Evolutionary conservation across 2,888 invertebrate genomes (phyloP).

Genomic region (Argyresthia albistria): DNA sequence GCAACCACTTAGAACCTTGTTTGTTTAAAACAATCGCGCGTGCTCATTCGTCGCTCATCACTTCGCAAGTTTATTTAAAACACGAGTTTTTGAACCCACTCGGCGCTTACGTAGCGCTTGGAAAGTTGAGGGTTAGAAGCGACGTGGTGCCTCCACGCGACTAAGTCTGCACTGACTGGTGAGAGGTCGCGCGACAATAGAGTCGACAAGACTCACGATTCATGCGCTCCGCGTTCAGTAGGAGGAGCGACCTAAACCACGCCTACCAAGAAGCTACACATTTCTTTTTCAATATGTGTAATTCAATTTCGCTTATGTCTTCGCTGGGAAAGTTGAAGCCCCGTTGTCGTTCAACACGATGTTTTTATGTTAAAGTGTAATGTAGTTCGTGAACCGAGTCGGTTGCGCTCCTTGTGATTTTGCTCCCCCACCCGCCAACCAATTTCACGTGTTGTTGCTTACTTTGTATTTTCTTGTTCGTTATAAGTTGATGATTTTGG

Average conservation of each 20-base stretch:
- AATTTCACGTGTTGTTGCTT: constrained; percentile 62
- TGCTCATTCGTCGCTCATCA: constrained; percentile 26
- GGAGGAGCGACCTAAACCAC: constrained; percentile 63
- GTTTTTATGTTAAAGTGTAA: constrained; percentile 72
- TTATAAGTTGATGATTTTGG: background rate
- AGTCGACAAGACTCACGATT: constrained; percentile 21
- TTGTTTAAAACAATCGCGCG: constrained; percentile 29
- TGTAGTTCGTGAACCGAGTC: constrained; percentile 66
- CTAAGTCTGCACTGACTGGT: constrained; percentile 8
- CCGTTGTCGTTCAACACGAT: constrained; percentile 71
- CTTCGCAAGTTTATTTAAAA: constrained; percentile 20
- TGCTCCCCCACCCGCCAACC: constrained; percentile 37
- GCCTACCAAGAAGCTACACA: constrained; percentile 71
- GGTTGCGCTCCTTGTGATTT: constrained; percentile 53
- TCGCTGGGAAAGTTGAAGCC: constrained; percentile 72
- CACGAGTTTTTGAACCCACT: constrained; percentile 12
- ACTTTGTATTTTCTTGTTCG: constrained; percentile 17
- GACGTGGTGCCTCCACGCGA: constrained; percentile 35
- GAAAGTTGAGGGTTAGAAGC: constrained; percentile 35
- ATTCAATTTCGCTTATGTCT: constrained; percentile 74
- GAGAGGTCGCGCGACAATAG: constrained; percentile 1
- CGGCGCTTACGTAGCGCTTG: constrained; percentile 7
- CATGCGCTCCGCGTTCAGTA: constrained; percentile 60
- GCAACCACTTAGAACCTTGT: constrained; percentile 33
- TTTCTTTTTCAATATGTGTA: constrained; percentile 74